Base-by-base conservation (phyloP, 2,888 invertebrate species). In the Alitta virens region DNA sequence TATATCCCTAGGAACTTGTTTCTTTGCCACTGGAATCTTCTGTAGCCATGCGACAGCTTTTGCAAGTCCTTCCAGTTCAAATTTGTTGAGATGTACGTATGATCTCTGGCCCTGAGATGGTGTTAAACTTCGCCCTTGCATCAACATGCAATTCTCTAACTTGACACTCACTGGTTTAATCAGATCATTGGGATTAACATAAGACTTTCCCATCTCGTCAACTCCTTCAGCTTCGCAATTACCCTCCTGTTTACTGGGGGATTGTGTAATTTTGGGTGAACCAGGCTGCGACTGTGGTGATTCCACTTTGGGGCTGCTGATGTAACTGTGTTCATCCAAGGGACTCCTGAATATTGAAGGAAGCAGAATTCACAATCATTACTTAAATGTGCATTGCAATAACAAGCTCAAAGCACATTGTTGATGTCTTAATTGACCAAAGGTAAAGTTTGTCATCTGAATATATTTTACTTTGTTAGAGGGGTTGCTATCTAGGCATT, bases 1-100 rank as follows among this genome's bases (percentile, higher is more conserved):
- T 24, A 97, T 88, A 55, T 96, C 84, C 72, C 92, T 94, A 1
- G 97, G 97, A 33, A 97, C 91, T 62, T 91, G 92, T 82, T 94
- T 94, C 77, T 93, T 92, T 64, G 90, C 90, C 0, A 91, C 88
- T 16, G 96, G 93, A 74, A 96, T 84, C 78, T 91, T 90, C 77
- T 94, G 92, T 21, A 97, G 85, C 84, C 92, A 95, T 87, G 92
- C 89, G 23, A 95, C 91, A 71, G 97, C 65, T 57, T 70, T 69
- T 18, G 62, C 92, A 40, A 82, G 67, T 3, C 80, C 81, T 43
- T 75, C 70, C 26, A 78, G 54, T 67, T 81, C 81, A 63, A 67
- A 75, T 51, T 69, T 68, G 7, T 77, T 77, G 63, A 80, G 62
- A 60, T 76, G 68, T 5, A 51, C 43, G 54, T 58, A 59, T 1